A percentile compares a stretch with the other conserved stretches of the same genome.
phyloP scores from a whole-genome alignment of 2,113 vertebrate genomes.

The Rhinogobius similis region DNA sequence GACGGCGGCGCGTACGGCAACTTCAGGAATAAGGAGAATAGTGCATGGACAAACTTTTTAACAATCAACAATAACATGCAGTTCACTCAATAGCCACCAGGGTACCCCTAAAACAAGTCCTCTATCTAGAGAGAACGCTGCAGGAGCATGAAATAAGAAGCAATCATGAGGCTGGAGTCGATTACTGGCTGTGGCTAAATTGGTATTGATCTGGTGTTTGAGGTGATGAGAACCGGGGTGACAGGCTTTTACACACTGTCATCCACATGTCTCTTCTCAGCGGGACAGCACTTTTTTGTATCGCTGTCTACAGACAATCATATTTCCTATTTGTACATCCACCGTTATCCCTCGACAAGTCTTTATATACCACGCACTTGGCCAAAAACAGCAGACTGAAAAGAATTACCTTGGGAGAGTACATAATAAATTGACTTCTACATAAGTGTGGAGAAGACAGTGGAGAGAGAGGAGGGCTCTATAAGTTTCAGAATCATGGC shows the following conservation, averaged over 20 bases:
- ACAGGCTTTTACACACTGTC: constrained; percentile 31
- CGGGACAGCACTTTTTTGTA: constrained; percentile 26
- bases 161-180: constrained; percentile 73
- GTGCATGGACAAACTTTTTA: too few species aligned
- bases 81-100: neutral
- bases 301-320: constrained; percentile 39
- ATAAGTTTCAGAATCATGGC: constrained; percentile 36
- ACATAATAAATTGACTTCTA: constrained; percentile 15
- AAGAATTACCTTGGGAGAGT: constrained; percentile 14
- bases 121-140: neutral
- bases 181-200: constrained; percentile 83
- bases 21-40: too few species aligned
- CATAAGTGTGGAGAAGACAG: constrained; percentile 7
- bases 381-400: constrained; percentile 5
- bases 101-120: neutral
- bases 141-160: constrained; percentile 35
- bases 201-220: constrained; percentile 77
- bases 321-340: constrained; percentile 27
- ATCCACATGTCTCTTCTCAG: constrained; percentile 41
- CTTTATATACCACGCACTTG: neutral
- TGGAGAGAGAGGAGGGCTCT: neutral
- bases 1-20: too few species aligned
- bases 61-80: neutral
- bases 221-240: constrained; percentile 51
- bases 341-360: neutral